Evolutionary conservation across 92 coral and sea anemone species (phyloP).

Genomic region (Epizoanthus rinbou): DNA sequence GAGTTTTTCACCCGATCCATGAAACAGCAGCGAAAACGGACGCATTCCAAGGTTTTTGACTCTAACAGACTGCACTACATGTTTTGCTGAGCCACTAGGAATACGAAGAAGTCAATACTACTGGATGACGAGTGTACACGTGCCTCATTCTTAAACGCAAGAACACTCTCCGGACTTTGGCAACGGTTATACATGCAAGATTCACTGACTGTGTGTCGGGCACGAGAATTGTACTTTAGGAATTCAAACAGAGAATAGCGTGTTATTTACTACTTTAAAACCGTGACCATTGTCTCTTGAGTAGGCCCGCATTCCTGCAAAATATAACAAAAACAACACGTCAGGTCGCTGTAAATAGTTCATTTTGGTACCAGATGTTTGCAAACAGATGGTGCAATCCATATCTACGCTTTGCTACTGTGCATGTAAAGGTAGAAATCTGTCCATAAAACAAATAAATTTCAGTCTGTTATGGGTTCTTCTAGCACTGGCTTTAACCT

Average conservation of each 20-base stretch:
- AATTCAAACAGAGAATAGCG: not conserved
- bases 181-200: not conserved
- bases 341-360: not conserved
- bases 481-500: not conserved
- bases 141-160: too few species aligned
- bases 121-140: too few species aligned
- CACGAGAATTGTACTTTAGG: not conserved
- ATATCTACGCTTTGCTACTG: not conserved
- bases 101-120: too few species aligned
- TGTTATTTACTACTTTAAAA: too few species aligned
- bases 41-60: not conserved
- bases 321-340: not conserved
- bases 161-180: too few species aligned
- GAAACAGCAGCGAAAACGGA: not conserved
- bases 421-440: not conserved
- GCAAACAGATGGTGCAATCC: constrained; percentile 3
- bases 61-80: too few species aligned
- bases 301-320: not conserved
- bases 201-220: not conserved
- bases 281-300: not conserved
- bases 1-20: not conserved
- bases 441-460: not conserved
- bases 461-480: not conserved
- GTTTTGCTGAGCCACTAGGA: too few species aligned
- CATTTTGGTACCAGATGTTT: not conserved